Evolutionary conservation across 2,113 vertebrate species (phyloP).

Genomic region (mouse (Mus musculus)): GRCm39 chr1:77533001-77533500

Average conservation of each 20-base stretch:
- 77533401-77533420: slow-evolving; percentile 44
- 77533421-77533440: slow-evolving; percentile 81
- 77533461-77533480: slow-evolving; percentile 64
- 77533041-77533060: slow-evolving; percentile 92
- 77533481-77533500: slow-evolving; percentile 74
- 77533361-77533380: slow-evolving; percentile 69
- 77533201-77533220: slow-evolving; percentile 79
- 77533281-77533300: slow-evolving; percentile 80
- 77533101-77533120: slow-evolving; percentile 79
- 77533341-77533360: slow-evolving; percentile 78
- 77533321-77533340: slow-evolving; percentile 85
- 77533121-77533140: slow-evolving; percentile 75
- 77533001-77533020: slow-evolving; percentile 90
- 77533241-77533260: slow-evolving; percentile 82
- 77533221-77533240: slow-evolving; percentile 74
- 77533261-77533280: slow-evolving; percentile 77
- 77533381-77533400: slow-evolving; percentile 72
- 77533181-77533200: slow-evolving; percentile 71
- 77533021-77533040: slow-evolving; percentile 92
- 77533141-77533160: slow-evolving; percentile 78
- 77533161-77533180: slow-evolving; percentile 82
- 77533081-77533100: slow-evolving; percentile 87
- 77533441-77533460: slow-evolving; percentile 78
- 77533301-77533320: slow-evolving; percentile 83
- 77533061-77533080: slow-evolving; percentile 86